Conservation (phyloP, 2,888 invertebrate species). For the Heliconius aoede region DNA sequence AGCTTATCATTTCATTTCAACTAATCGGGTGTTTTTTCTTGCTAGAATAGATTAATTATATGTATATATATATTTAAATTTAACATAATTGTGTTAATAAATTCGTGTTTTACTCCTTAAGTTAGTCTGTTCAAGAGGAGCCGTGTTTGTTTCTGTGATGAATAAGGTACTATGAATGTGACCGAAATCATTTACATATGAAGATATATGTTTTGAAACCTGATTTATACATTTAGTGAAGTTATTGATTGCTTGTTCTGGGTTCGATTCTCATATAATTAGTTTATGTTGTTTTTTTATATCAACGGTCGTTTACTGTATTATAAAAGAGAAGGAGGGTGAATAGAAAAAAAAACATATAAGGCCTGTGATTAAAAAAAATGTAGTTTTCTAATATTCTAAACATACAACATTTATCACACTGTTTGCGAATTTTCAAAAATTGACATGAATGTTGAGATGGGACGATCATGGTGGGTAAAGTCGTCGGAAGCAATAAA, state of each 20-base stretch:
- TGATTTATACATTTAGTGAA: not conserved
- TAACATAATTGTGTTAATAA: constrained; percentile 12
- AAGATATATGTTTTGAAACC: not conserved
- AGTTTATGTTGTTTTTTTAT: no score
- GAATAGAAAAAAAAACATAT: no score
- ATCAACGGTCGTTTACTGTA: not conserved
- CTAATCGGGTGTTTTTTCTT: constrained; percentile 50
- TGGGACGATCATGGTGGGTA: no score
- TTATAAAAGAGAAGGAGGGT: not conserved
- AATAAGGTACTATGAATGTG: not conserved
- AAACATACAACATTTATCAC: no score
- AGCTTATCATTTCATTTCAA: constrained; percentile 65
- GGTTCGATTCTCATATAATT: not conserved
- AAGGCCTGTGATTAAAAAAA: no score
- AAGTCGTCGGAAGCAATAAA: no score
- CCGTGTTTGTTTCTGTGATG: not conserved
- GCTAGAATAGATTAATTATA: constrained; percentile 31
- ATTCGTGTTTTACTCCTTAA: constrained; percentile 20
- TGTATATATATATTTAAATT: constrained; percentile 47
- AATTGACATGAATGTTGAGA: no score
- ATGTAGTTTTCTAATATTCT: no score
- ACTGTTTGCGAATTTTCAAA: no score
- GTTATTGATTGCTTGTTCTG: not conserved
- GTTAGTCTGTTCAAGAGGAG: constrained; percentile 20
- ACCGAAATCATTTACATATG: constrained; percentile 4